Evolutionary conservation across 2,888 invertebrate genomes (phyloP), one percentile per base, ranked within the genome.

Genomic region (Craniophora ligustri): DNA sequence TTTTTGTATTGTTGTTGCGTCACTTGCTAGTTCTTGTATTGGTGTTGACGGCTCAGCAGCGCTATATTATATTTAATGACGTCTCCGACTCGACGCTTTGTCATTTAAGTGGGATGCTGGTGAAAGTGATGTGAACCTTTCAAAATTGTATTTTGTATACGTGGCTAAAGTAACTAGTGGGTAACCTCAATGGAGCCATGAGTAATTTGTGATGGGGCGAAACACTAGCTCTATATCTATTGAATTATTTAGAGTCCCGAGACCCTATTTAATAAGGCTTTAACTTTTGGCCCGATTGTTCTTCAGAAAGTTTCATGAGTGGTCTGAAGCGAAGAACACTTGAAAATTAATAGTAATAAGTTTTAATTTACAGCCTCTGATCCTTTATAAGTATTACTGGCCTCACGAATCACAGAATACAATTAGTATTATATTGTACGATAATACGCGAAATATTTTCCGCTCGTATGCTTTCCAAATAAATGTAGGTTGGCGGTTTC

Each of bases 71-170:
- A 57, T 67, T 63, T 57, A 71, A 65, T 67, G 49, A 53, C 44
- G 26, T 53, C 54, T 51, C 36, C 38, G 49, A 61, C 56, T 34
- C 38, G 49, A 61, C 56, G 57, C 50, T 48, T 44, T 54, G 53
- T 69, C 58, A 48, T 42, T 53, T 57, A 64, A 46, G 67, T 71
- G 64, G 63, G 76, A 78, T 71, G 67, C 61, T 62, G 79, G 83
- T 79, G 82, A 82, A 82, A 82, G 83, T 82, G 76, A 75, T 68
- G 59, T 44, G 72, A 68, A 67, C 70, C 62, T 61, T 75, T 76
- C 67, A 58, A 60, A 70, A 74, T 68, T 49, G 73, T 66, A 59
- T 72, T 72, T 60, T 63, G 59, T 59, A n/a, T n/a, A 61, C 70
- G 68, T 70, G 57, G 58, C 66, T 53, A n/a, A n/a, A n/a, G n/a